These are phyloP conservation scores for Onychorhynchus coronatus DNA, from an alignment of 2,113 vertebrate species.

Conservation along the genomic window DNA sequence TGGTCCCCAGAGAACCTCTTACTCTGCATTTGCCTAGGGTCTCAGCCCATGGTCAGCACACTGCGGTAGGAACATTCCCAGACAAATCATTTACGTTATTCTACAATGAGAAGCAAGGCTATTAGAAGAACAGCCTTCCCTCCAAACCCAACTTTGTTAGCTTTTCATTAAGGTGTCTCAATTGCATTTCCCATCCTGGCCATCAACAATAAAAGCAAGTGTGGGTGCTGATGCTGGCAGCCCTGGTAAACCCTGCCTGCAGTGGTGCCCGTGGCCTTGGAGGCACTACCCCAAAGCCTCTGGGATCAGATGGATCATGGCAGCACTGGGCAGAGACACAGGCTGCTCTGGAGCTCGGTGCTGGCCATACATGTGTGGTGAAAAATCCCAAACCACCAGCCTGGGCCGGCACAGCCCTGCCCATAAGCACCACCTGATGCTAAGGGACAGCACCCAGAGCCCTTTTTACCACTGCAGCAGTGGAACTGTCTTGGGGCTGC, in stretches of 20 bases:
- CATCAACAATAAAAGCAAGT: neutral
- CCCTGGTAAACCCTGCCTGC: neutral
- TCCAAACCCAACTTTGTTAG: neutral
- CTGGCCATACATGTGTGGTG: rapidly evolving
- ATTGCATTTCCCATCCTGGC: conserved; percentile 10
- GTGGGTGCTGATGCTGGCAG: neutral
- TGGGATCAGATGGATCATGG: neutral
- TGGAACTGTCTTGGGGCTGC: neutral
- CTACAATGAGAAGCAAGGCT: neutral
- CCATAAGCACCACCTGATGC: neutral
- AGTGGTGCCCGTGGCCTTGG: rapidly evolving
- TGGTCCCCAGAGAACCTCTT: neutral
- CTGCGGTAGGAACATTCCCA: neutral
- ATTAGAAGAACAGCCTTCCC: neutral
- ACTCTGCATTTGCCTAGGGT: neutral
- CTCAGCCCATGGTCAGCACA: neutral
- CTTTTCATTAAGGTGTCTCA: conserved; percentile 40
- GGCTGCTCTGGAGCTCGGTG: rapidly evolving
- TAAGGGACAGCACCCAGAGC: neutral
- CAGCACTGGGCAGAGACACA: rapidly evolving
- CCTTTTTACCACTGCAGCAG: neutral
- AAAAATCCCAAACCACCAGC: neutral
- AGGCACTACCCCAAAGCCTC: rapidly evolving
- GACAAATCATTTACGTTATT: neutral
- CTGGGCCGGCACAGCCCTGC: neutral